A percentile compares a stretch with the other conserved stretches of the same genome.
These are phyloP conservation scores for Micrasema longulum DNA, from an alignment of 1,140 invertebrate genomes.

Conservation along the genomic window DNA sequence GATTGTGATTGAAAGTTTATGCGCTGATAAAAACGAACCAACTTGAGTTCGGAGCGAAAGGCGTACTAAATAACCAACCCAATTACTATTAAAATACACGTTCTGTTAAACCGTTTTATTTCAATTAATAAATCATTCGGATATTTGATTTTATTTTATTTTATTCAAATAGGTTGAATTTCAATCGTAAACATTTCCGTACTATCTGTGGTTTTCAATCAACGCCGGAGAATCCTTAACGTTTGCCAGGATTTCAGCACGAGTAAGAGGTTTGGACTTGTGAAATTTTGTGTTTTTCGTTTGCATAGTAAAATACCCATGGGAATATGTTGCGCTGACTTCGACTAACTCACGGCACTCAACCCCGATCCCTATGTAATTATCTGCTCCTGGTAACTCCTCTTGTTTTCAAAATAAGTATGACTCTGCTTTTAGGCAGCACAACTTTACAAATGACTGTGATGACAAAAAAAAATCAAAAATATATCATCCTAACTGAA, in stretches of 20 bases:
- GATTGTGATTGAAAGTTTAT: too few relatives aligned
- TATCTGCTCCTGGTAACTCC: not conserved
- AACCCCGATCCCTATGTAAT: conserved; percentile 2
- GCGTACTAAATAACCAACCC: too few relatives aligned
- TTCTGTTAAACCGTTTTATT: not conserved
- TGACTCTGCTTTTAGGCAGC: too few relatives aligned
- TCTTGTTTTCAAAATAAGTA: too few relatives aligned
- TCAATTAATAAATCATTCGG: not conserved
- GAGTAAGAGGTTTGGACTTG: conserved; percentile 28
- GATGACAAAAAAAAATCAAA: too few relatives aligned
- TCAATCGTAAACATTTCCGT: not conserved
- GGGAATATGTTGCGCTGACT: conserved; percentile 5
- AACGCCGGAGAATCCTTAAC: not conserved
- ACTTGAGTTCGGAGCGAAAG: too few relatives aligned
- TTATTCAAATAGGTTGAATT: conserved; percentile 8
- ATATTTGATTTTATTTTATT: not conserved
- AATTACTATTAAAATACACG: too few relatives aligned
- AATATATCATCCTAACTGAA: too few relatives aligned
- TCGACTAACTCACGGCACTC: not conserved
- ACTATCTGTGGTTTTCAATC: conserved; percentile 31
- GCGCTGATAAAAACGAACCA: too few relatives aligned
- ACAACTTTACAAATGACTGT: too few relatives aligned
- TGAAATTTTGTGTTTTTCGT: conserved; percentile 43
- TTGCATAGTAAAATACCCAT: conserved; percentile 45
- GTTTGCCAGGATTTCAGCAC: conserved; percentile 23